Percentiles rank a stretch among this genome's conserved stretches.
Conservation (phyloP, 2,888 invertebrate species). For the Phymatocera aterrima region DNA sequence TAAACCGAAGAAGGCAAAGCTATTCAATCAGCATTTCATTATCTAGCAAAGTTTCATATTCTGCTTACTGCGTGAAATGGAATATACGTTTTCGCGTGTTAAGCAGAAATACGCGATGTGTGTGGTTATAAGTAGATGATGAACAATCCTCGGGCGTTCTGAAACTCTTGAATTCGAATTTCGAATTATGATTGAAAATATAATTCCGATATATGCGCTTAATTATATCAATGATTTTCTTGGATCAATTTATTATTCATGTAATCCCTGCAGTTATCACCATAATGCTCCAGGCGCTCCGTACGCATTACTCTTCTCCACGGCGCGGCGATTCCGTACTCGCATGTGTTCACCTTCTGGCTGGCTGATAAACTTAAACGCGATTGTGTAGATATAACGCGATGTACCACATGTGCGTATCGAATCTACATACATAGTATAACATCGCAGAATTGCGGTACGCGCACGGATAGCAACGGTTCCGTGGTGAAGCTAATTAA, state of each 20-base stretch:
- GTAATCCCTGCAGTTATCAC: not conserved
- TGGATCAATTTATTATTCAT: no score
- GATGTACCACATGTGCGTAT: not conserved
- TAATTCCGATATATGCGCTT: not conserved
- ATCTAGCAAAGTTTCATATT: constrained; percentile 13
- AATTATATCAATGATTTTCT: no score
- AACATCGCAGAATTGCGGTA: no score
- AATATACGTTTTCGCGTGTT: not conserved
- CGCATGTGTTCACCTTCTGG: not conserved
- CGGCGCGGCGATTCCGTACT: not conserved
- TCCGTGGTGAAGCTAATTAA: not conserved
- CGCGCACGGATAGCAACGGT: not conserved
- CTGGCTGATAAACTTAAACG: not conserved
- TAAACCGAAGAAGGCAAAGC: not conserved
- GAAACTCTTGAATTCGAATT: not conserved
- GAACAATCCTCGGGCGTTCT: not conserved
- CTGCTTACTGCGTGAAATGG: not conserved
- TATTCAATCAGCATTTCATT: not conserved
- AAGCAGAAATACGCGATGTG: no score
- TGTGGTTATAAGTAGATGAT: no score
- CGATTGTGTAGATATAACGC: not conserved
- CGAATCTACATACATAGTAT: not conserved
- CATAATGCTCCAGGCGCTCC: not conserved
- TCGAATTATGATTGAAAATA: not conserved
- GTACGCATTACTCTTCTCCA: not conserved